These are phyloP conservation scores for Dynastes grantii DNA, from an alignment of 2,888 invertebrate genomes.

Conservation along the genomic window DNA sequence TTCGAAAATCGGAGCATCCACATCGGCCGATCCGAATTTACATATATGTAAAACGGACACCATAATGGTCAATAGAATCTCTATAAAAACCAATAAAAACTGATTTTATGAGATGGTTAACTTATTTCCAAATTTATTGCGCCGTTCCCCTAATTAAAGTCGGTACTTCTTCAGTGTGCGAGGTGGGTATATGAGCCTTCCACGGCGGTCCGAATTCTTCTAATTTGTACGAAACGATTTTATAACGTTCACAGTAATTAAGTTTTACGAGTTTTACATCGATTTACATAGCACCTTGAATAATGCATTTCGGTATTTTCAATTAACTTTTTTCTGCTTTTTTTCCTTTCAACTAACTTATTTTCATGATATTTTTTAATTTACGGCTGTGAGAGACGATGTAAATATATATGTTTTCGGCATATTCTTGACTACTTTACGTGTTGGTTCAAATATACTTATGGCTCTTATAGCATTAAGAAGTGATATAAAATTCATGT, in stretches of 20 bases:
- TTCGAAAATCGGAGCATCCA: constrained; percentile 20
- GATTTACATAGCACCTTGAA: constrained; percentile 51
- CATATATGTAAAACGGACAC: constrained; percentile 48
- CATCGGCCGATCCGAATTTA: constrained; percentile 22
- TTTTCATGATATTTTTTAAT: not conserved
- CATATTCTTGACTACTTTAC: no score
- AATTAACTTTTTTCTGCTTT: constrained; percentile 25
- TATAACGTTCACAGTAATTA: constrained; percentile 50
- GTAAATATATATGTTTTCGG: not conserved
- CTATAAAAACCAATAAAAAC: constrained; percentile 49
- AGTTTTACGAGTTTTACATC: constrained; percentile 49
- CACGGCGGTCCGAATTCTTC: constrained; percentile 48
- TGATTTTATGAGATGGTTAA: constrained; percentile 51
- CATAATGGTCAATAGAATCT: constrained; percentile 49
- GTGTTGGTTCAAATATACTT: no score
- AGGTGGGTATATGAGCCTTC: constrained; percentile 17
- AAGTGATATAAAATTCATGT: no score
- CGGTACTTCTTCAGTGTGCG: constrained; percentile 30
- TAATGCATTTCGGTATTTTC: constrained; percentile 42
- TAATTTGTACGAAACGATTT: constrained; percentile 51
- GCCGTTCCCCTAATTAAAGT: constrained; percentile 49
- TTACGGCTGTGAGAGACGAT: not conserved
- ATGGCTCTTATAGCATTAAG: no score
- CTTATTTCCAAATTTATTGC: constrained; percentile 51
- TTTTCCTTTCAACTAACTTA: constrained; percentile 2